phyloP scores from a whole-genome alignment of 2,888 invertebrate genomes.

The Tetranychus truncatus region DNA sequence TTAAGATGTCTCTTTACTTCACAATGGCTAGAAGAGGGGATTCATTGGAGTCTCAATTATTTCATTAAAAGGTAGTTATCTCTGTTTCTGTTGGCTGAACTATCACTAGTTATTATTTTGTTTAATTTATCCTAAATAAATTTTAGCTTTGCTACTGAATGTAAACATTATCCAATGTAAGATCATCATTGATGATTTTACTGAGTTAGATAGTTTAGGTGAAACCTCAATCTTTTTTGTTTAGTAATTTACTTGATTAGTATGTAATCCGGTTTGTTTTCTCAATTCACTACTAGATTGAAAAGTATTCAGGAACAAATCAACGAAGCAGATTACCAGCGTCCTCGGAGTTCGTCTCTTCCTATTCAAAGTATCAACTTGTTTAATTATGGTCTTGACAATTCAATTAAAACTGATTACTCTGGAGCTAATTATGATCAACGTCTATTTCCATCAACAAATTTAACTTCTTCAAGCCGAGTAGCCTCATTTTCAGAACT shows the following conservation, averaged over 20 bases:
- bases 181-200: neutral
- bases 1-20: conserved; percentile 81
- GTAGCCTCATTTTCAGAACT: conserved; percentile 21
- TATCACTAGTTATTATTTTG: too few species aligned
- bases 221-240: neutral
- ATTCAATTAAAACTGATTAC: neutral
- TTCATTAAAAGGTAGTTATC: conserved; percentile 51
- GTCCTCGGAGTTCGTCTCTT: conserved; percentile 18
- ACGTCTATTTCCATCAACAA: conserved; percentile 4
- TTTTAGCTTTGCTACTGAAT: neutral
- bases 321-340: conserved; percentile 9
- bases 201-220: neutral
- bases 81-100: too few species aligned
- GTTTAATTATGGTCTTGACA: conserved; percentile 1
- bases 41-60: conserved; percentile 88
- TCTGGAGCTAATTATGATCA: conserved; percentile 8
- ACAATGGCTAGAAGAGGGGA: conserved; percentile 95
- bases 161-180: neutral
- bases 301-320: conserved; percentile 17
- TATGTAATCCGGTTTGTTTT: neutral
- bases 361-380: conserved; percentile 15
- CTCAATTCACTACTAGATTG: conserved; percentile 10
- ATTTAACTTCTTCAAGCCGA: conserved; percentile 8
- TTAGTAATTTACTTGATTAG: neutral
- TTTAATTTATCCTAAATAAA: neutral